Percentiles rank a stretch among this genome's conserved stretches.
These are phyloP conservation scores for Octopus sinensis DNA, from an alignment of 1,140 invertebrate species.

Conservation along the genomic window DNA sequence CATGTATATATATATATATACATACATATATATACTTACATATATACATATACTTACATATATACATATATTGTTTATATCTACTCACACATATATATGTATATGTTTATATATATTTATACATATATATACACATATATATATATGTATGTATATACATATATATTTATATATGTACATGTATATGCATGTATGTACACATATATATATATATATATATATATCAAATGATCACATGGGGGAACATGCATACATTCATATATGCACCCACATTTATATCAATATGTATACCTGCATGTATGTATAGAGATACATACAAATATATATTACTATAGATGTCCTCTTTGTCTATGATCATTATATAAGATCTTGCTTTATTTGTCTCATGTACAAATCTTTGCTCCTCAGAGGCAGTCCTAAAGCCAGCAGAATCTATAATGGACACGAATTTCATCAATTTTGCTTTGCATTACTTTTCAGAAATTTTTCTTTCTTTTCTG, in stretches of 20 bases:
- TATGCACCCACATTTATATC: background rate
- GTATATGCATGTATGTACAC: background rate
- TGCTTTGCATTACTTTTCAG: too few species aligned
- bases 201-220: constrained; percentile 8
- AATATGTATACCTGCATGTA: background rate
- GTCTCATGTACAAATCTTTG: background rate
- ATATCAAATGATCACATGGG: background rate
- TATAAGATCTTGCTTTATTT: background rate
- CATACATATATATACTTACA: background rate
- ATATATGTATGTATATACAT: background rate
- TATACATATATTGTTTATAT: background rate
- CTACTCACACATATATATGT: background rate
- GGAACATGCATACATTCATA: background rate
- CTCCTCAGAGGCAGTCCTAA: too few species aligned
- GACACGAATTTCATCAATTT: too few species aligned
- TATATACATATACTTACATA: background rate
- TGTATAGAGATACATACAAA: constrained; percentile 3
- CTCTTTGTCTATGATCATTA: background rate
- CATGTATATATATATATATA: background rate
- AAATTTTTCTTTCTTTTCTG: background rate
- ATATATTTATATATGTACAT: constrained; percentile 7
- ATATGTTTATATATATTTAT: background rate
- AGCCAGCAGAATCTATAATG: too few species aligned
- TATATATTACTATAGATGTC: background rate
- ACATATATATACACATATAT: background rate